Percentiles rank a stretch among this genome's conserved stretches.
Conservation (phyloP, 2,797 vertebrate species). For the Valencia hispanica region DNA sequence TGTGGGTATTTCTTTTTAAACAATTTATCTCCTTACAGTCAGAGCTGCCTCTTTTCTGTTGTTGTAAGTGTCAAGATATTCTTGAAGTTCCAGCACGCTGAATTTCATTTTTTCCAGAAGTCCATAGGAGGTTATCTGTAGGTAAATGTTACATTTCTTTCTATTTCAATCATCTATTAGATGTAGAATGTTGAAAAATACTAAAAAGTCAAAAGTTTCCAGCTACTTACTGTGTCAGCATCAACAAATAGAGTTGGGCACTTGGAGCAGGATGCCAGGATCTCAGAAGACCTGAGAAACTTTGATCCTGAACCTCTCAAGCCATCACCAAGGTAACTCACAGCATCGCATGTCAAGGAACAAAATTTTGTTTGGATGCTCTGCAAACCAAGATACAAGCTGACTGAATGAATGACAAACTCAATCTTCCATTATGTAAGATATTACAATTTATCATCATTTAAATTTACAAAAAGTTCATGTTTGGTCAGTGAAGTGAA, state of each 20-base stretch:
- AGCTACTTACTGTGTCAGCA: slow-evolving; percentile 93
- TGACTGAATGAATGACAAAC: slow-evolving; percentile 20
- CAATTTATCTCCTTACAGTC: slow-evolving; percentile 79
- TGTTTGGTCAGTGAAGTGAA: slow-evolving; percentile 57
- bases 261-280: slow-evolving; percentile 93
- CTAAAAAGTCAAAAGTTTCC: not conserved
- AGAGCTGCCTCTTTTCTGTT: slow-evolving; percentile 93
- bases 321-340: slow-evolving; percentile 91
- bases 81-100: slow-evolving; percentile 95
- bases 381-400: slow-evolving; percentile 75
- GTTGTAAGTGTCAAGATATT: slow-evolving; percentile 98
- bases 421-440: not conserved
- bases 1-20: not conserved
- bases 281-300: slow-evolving; percentile 94
- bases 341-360: slow-evolving; percentile 92
- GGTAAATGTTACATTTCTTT: too few species aligned
- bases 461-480: slow-evolving; percentile 21
- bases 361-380: slow-evolving; percentile 96
- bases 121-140: slow-evolving; percentile 92
- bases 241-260: slow-evolving; percentile 96
- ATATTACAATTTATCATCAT: slow-evolving; percentile 5
- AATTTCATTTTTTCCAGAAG: slow-evolving; percentile 98
- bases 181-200: not conserved
- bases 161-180: not conserved
- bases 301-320: slow-evolving; percentile 93